Evolutionary conservation across 2,888 invertebrate species (phyloP).

Genomic region (Protonemura montana): DNA sequence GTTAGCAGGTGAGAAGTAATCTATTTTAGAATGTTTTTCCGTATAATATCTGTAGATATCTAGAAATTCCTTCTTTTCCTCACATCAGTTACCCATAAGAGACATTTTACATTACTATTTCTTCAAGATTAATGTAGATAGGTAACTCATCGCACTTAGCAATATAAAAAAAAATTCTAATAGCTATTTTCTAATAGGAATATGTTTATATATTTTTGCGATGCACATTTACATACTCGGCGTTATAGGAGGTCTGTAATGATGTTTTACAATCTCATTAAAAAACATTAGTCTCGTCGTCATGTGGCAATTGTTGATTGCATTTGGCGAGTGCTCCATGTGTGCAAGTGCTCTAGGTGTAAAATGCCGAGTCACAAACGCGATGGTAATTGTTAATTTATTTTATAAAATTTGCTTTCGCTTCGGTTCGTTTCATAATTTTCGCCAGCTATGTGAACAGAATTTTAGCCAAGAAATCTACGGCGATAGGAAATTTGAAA

Average conservation of each 20-base stretch:
- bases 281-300: not conserved
- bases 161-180: not conserved
- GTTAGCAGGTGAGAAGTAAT: too few relatives aligned
- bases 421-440: not conserved
- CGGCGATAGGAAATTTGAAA: not conserved
- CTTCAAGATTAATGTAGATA: not conserved
- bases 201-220: not conserved
- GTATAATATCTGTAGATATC: too few relatives aligned
- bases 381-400: constrained; percentile 7
- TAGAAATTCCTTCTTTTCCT: not conserved
- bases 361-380: not conserved
- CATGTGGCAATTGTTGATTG: not conserved
- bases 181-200: constrained; percentile 7
- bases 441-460: not conserved
- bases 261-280: constrained; percentile 12
- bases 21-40: too few relatives aligned
- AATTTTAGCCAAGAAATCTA: not conserved
- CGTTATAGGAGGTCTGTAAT: not conserved
- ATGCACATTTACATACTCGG: not conserved
- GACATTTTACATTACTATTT: not conserved
- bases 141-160: not conserved
- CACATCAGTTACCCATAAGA: not conserved
- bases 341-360: not conserved
- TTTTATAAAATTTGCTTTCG: not conserved
- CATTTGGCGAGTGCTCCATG: not conserved